Evolutionary conservation across 2,888 invertebrate genomes (phyloP), one percentile per base, ranked within the genome.

Genomic region (Tetropium fuscum): DNA sequence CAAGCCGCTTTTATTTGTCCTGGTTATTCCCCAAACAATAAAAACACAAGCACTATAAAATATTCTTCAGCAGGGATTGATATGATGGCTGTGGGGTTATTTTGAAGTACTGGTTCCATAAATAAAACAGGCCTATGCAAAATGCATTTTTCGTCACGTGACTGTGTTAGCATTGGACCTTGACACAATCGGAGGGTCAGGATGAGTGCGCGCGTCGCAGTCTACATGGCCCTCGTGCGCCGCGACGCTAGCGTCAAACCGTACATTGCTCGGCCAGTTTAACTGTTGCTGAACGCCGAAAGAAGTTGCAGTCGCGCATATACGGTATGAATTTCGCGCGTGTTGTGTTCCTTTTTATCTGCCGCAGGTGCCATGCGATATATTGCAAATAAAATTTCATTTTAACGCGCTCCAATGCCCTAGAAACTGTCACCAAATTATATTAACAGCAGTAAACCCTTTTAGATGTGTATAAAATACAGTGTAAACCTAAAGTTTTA

Each of bases 141-240:
- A 74, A 75, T 77, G 76, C 76, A 77, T 72, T 73, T 72, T 61
- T 66, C 68, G 49, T 74, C 74, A 76, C 72, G 70, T 73, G 72
- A 72, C 68, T 72, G 71, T 73, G 75, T 77, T 77, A 75, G 74
- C 74, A 75, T 73, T 73, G 75, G 74, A 78, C 79, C 79, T 79
- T 79, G 79, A 79, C 79, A 78, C 72, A 74, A 71, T 73, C 74
- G 70, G 64, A 65, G 75, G 76, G 77, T 75, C 74, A 76, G 72
- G 66, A 54, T 68, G 63, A 69, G 55, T 74, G 83, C 84, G 84
- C 83, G 83, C 84, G 78, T 79, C 79, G 79, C 79, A 81, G 81
- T 79, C 81, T 83, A 82, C 83, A 83, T 80, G 74, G 79, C 81
- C 66, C 82, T 82, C 83, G 63, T 68, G 66, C 69, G 74, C 74